These are phyloP conservation scores for Chloroceryle aenea DNA, from an alignment of 2,113 vertebrate species.

Conservation along the genomic window DNA sequence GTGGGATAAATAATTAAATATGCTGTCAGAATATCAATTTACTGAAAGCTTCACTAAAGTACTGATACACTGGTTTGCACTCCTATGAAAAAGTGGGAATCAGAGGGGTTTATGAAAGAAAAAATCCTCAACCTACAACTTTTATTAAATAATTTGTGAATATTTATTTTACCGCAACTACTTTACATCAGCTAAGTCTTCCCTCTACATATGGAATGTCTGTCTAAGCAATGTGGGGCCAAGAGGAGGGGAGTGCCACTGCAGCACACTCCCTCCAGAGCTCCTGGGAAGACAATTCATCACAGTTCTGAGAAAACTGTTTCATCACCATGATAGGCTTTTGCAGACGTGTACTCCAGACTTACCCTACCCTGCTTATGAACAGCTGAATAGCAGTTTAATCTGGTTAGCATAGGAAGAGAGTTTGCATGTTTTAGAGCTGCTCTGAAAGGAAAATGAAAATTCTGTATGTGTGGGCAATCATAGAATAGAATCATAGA, in stretches of 20 bases:
- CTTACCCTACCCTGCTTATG: background rate
- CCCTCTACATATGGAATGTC: background rate
- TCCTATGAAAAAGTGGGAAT: background rate
- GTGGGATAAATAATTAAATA: background rate
- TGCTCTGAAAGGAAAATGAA: background rate
- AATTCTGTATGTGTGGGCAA: background rate
- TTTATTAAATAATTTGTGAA: background rate
- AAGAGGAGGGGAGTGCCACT: background rate
- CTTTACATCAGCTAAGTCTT: background rate
- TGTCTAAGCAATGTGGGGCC: rapidly evolving
- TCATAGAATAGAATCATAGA: too few species aligned
- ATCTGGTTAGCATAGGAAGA: background rate
- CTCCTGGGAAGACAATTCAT: background rate
- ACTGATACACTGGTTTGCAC: background rate
- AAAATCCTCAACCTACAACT: background rate
- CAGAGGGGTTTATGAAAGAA: background rate
- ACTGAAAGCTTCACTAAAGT: background rate
- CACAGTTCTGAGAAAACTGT: background rate
- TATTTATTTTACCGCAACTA: background rate
- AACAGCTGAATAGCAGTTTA: background rate
- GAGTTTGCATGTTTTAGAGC: background rate
- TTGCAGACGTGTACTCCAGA: background rate
- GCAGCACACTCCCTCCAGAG: rapidly evolving
- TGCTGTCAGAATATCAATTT: background rate
- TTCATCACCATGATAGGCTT: background rate